Base-by-base conservation (phyloP, 2,113 vertebrate species). In the Oncorhynchus clarkii region DNA sequence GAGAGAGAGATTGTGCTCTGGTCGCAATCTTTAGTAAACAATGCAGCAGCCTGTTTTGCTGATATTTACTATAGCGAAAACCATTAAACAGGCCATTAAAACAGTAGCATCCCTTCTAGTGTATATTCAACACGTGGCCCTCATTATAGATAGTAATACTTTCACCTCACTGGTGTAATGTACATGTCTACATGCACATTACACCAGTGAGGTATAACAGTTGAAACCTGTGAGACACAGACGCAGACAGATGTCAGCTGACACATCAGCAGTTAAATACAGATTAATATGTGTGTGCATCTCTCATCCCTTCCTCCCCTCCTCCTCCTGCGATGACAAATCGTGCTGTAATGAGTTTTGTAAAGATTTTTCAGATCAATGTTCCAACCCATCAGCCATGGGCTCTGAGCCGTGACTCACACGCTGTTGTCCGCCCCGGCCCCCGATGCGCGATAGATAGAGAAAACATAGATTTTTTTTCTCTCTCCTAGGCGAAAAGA, bases 281-380 rank as follows among this genome's bases (percentile, higher is more conserved):
- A 79, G 83, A 91, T 88, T 72, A 82, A 86, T 86, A 71, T 24
- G 49, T 77, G 39, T 45, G 9, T 12, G 57, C 73, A 22, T 84
- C 77, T 72, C 78, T 85, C 80, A 62, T 69, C 67, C 13, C 18
- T 1, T 67, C 39, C 34, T 49, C 3, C 54, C 24, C 11, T 45
- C 39, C 39, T 45, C 39, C 2, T 49, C 22, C 67, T 13, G 76
- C 54, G 59, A 89, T 90, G 91, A 92, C 88, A 87, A 87, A 88
- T 91, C 78, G 82, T 54, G 73, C 85, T 77, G 86, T 93, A 92
- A 94, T 93, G 92, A 92, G 84, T 91, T 93, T 81, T 84, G 78
- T 87, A 93, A 92, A 90, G 93, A 94, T 93, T 93, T 92, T 76
- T 70, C 60, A 74, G 87, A 92, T 93, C 89, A 73, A 94, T 94